Conservation (phyloP, 1,140 invertebrate species). For the Drosophila melanica region DNA sequence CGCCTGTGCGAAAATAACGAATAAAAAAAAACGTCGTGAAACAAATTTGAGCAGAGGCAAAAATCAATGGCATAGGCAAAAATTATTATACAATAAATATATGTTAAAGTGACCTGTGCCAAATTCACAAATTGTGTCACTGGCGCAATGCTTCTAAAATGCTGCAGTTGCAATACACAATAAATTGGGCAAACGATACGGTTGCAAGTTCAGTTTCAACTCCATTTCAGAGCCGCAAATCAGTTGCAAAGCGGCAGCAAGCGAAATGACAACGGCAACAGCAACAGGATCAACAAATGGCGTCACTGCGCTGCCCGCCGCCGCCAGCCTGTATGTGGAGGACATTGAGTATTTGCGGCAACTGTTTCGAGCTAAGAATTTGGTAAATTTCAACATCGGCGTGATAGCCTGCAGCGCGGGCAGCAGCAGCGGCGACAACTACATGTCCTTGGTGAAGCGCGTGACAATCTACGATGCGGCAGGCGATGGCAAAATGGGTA, state of each 20-base stretch:
- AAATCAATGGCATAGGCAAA: constrained; percentile 49
- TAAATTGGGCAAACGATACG: constrained; percentile 44
- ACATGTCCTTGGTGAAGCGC: constrained; percentile 83
- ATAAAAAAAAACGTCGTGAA: constrained; percentile 18
- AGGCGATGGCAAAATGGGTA: constrained; percentile 52
- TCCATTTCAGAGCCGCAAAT: constrained; percentile 13
- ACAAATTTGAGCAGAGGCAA: constrained; percentile 36
- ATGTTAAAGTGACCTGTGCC: constrained; percentile 48
- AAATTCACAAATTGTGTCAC: constrained; percentile 54
- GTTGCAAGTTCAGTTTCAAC: constrained; percentile 12
- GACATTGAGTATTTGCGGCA: constrained; percentile 70
- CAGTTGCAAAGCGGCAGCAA: constrained; percentile 23
- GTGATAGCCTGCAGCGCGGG: constrained; percentile 71
- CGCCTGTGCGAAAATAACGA: constrained; percentile 14
- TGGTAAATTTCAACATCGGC: constrained; percentile 70
- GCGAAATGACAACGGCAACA: constrained; percentile 57
- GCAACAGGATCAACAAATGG: constrained; percentile 53
- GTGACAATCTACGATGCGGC: constrained; percentile 64
- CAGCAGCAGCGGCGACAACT: constrained; percentile 82
- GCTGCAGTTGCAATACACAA: constrained; percentile 61
- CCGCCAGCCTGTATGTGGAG: constrained; percentile 65
- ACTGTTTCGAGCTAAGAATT: constrained; percentile 58
- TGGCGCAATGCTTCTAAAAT: constrained; percentile 59
- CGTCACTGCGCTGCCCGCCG: constrained; percentile 36
- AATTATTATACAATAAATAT: constrained; percentile 67